These are phyloP conservation scores for Apus apus DNA, from an alignment of 2,113 vertebrate genomes.

Conservation along the genomic window DNA sequence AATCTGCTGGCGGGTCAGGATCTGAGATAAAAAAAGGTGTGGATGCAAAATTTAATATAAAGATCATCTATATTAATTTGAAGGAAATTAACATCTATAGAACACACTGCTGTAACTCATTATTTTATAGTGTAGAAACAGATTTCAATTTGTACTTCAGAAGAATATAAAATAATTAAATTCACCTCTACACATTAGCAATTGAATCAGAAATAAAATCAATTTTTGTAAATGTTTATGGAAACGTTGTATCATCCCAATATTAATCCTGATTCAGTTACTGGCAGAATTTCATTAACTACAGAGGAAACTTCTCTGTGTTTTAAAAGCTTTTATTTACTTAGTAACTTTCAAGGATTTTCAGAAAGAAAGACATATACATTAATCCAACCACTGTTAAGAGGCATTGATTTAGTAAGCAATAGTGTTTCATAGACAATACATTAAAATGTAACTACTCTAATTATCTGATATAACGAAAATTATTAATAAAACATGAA, in stretches of 20 bases:
- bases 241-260: neutral
- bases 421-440: neutral
- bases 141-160: neutral
- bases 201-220: neutral
- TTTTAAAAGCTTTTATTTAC: neutral
- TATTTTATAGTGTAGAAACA: neutral
- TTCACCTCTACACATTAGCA: neutral
- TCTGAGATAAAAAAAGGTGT: slow-evolving; percentile 57
- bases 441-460: neutral
- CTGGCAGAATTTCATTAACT: neutral
- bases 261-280: neutral
- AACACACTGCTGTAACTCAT: neutral
- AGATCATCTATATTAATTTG: neutral
- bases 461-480: neutral
- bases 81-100: neutral
- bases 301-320: neutral
- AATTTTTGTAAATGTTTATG: neutral
- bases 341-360: neutral
- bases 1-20: slow-evolving; percentile 79
- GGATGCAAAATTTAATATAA: neutral
- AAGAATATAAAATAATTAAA: neutral
- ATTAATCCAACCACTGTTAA: neutral
- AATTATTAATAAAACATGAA: slow-evolving; percentile 50
- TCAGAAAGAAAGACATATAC: neutral
- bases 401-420: neutral